Percentiles rank a stretch among this genome's conserved stretches.
Conservation (phyloP, 2,888 invertebrate genomes). For the Cephus nigrinus region DNA sequence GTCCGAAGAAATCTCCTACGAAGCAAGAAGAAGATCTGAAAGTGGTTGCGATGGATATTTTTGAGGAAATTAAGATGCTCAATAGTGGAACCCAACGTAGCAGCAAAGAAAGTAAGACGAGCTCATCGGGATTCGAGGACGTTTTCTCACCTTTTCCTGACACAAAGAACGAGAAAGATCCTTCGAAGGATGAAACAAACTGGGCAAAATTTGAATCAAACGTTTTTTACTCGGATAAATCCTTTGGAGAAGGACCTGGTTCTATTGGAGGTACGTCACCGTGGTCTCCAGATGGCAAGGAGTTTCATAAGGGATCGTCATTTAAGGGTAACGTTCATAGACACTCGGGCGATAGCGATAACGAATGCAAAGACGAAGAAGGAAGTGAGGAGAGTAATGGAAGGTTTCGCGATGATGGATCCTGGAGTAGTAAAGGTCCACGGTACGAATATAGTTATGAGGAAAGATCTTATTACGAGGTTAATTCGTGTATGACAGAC, state of each 20-base stretch:
- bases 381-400: slow-evolving; percentile 63
- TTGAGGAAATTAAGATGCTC: slow-evolving; percentile 61
- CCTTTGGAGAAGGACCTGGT: slow-evolving; percentile 52
- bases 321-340: slow-evolving; percentile 45
- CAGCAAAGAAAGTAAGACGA: background rate
- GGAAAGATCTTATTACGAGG: slow-evolving; percentile 51
- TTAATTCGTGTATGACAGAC: slow-evolving; percentile 34
- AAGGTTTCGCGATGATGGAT: slow-evolving; percentile 60
- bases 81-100: slow-evolving; percentile 41
- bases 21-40: slow-evolving; percentile 48
- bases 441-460: slow-evolving; percentile 49
- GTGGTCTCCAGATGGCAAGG: slow-evolving; percentile 83
- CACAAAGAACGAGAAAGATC: slow-evolving; percentile 35
- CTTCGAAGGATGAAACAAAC: slow-evolving; percentile 53
- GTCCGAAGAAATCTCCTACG: slow-evolving; percentile 37
- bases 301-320: slow-evolving; percentile 67
- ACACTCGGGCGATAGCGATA: slow-evolving; percentile 66
- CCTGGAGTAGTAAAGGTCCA: slow-evolving; percentile 64
- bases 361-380: slow-evolving; percentile 66
- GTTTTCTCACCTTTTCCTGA: slow-evolving; percentile 55
- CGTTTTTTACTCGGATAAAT: slow-evolving; percentile 55
- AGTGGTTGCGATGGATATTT: slow-evolving; percentile 54
- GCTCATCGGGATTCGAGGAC: slow-evolving; percentile 52
- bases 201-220: slow-evolving; percentile 64
- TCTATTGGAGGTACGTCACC: slow-evolving; percentile 72